Base-by-base conservation (phyloP, 2,797 vertebrate species). In the Phataginus tetradactyla region DNA sequence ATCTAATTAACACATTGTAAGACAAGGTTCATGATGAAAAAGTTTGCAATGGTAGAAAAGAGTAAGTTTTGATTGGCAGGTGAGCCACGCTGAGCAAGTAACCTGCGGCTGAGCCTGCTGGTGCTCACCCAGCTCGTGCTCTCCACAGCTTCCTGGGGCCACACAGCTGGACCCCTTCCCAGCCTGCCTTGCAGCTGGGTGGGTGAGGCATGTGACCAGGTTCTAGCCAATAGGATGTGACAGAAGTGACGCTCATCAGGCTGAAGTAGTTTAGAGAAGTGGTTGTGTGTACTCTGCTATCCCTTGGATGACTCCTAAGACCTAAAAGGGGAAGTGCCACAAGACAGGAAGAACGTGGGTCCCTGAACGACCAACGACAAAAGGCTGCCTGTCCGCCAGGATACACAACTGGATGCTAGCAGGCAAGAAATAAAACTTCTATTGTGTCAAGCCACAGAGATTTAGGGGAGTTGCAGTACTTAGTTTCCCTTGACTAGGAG, bases 151-250 rank as follows among this genome's bases (percentile, higher is more conserved):
- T 34, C 53, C 61, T 15, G 39, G 34, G n/a, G 10, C 78, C 83
- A 68, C 39, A 39, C 21, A 17, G 12, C 11, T 27, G 51, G 64
- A 45, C 66, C 49, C 29, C 39, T 75, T 91, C 59, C 78, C 20
- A 59, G 92, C 37, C 20, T 94, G 53, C 53, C 53, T 37, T n/a
- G 34, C 17, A n/a, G 32, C 32, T 39, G 18, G 18, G 29, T 4
- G 5, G 37, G 14, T 20, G 21, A 42, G 64, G 45, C 23, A 1
- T 4, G 4, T 3, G 42, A 61, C 18, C 17, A 42, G 55, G 45
- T 51, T 81, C 72, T 42, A 23, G 42, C 71, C 89, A 95, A n/a
- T 8, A 20, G 71, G 18, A 68, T n/a, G 13, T 78, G 53, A 88
- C 45, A 25, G 49, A 91, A 53, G 34, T 7, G 45, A 51, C 3